phyloP scores from a whole-genome alignment of 2,113 vertebrate species.

The Anguilla rostrata region DNA sequence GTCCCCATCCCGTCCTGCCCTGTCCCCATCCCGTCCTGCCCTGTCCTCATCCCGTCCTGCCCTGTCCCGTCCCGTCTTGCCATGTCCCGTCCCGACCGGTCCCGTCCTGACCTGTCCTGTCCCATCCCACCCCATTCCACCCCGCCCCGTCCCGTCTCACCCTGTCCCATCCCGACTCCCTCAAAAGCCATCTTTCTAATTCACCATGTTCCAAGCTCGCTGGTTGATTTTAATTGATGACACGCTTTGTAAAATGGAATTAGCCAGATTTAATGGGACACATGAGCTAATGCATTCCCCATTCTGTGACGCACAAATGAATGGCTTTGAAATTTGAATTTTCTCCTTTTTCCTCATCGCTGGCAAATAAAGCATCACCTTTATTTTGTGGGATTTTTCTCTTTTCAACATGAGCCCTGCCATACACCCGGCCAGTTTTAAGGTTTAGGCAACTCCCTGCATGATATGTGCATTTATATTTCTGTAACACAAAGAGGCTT shows the following conservation, averaged over 20 bases:
- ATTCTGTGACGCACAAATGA: constrained; percentile 47
- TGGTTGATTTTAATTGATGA: constrained; percentile 60
- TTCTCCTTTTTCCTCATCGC: constrained; percentile 40
- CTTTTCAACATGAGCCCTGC: neutral
- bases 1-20: too few relatives aligned
- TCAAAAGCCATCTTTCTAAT: constrained; percentile 39
- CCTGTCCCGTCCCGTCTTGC: too few relatives aligned
- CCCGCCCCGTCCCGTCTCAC: too few relatives aligned
- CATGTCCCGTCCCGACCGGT: too few relatives aligned
- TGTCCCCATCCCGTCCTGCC: too few relatives aligned
- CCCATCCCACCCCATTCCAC: too few relatives aligned
- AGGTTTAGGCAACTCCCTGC: neutral
- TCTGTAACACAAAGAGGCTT: too few relatives aligned
- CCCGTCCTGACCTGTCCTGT: too few relatives aligned
- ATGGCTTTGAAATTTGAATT: constrained; percentile 65
- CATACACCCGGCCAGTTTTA: neutral
- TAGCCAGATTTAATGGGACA: constrained; percentile 54
- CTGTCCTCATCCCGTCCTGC: too few relatives aligned
- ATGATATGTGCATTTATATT: neutral
- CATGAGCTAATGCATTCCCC: constrained; percentile 48
- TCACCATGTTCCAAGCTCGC: constrained; percentile 33
- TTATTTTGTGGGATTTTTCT: constrained; percentile 16
- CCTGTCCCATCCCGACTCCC: constrained; percentile 4
- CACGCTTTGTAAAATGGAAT: constrained; percentile 50
- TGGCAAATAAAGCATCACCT: constrained; percentile 21